phyloP scores from a whole-genome alignment of 2,113 vertebrate species.

The Gulo gulo region DNA sequence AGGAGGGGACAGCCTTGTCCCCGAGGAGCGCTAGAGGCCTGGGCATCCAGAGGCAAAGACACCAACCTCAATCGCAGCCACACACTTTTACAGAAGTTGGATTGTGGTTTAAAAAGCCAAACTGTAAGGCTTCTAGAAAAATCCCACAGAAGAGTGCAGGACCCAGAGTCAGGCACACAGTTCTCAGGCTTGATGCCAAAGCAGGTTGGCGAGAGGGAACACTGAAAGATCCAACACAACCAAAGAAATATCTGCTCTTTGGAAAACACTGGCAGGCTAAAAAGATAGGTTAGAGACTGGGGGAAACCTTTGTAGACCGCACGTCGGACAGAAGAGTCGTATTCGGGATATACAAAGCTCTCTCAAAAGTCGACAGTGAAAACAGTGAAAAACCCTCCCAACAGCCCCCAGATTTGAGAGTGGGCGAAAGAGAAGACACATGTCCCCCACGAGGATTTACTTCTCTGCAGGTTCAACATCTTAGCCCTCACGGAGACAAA shows the following conservation, averaged over 20 bases:
- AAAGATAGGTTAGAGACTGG: background rate
- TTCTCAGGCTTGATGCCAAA: background rate
- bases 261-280: background rate
- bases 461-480: too few species aligned
- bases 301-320: background rate
- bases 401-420: background rate
- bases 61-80: background rate
- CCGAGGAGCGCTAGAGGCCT: background rate
- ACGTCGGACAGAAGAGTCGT: background rate
- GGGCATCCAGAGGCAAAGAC: background rate
- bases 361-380: background rate
- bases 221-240: background rate
- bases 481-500: background rate
- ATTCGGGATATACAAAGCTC: background rate
- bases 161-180: background rate
- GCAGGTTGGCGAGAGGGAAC: background rate
- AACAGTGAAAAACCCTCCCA: background rate
- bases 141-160: background rate
- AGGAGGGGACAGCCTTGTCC: background rate
- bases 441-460: background rate
- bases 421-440: background rate
- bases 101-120: background rate
- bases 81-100: background rate
- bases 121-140: background rate
- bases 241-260: background rate